Evolutionary conservation across 2,797 vertebrate genomes (phyloP).

Genomic region (Leptoclinus maculatus): DNA sequence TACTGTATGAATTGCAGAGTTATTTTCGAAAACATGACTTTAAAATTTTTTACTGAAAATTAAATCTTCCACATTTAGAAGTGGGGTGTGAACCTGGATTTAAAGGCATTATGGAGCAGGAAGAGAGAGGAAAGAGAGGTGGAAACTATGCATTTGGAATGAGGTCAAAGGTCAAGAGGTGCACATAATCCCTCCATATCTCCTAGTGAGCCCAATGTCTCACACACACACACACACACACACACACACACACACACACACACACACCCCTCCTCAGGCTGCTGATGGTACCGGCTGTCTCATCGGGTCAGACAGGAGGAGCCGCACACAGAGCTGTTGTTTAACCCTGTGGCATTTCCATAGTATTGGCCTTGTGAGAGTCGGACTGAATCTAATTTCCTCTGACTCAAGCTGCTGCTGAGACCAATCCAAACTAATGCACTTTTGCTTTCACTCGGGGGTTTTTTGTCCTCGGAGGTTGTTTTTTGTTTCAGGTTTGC

Average conservation of each 20-base stretch:
- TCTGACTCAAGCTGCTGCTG: conserved; percentile 13
- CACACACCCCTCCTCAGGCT: not conserved
- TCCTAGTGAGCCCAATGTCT: not conserved
- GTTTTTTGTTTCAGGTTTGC: not conserved
- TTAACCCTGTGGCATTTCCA: conserved; percentile 23
- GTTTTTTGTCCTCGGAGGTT: not conserved
- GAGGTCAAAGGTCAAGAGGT: conserved; percentile 1
- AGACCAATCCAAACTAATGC: conserved; percentile 14
- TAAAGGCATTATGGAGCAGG: not conserved
- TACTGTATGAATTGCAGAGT: no score
- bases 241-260: not conserved
- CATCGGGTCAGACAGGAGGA: not conserved
- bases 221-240: not conserved
- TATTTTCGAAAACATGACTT: no score
- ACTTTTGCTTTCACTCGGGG: not conserved
- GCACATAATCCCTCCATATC: not conserved
- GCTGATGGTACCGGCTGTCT: not conserved
- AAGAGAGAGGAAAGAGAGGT: not conserved
- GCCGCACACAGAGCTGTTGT: conserved; percentile 5
- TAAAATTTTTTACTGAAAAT: no score
- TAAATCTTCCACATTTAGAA: not conserved
- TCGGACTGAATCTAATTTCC: conserved; percentile 27
- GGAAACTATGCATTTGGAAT: not conserved
- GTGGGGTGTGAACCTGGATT: not conserved
- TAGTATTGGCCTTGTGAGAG: conserved; percentile 8